Percentiles rank a stretch among this genome's conserved stretches.
phyloP scores from a whole-genome alignment of 2,888 invertebrate species.

The Horisme vitalbata region DNA sequence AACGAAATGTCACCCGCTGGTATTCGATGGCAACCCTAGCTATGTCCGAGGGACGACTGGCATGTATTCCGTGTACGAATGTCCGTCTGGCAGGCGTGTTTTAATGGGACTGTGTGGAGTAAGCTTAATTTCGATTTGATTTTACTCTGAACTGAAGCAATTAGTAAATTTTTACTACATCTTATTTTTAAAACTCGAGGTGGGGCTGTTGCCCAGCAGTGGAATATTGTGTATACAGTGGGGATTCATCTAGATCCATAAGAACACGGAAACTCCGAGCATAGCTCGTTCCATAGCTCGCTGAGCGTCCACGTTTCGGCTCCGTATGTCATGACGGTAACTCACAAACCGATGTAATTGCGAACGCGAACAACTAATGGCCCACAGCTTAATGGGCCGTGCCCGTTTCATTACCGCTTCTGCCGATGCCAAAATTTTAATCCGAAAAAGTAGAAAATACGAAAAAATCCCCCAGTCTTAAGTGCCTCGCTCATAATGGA shows the following conservation, averaged over 20 bases:
- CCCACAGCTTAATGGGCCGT: constrained; percentile 63
- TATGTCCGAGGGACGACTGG: background rate
- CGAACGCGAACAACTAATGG: constrained; percentile 67
- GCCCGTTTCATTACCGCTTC: constrained; percentile 66
- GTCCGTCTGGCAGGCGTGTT: background rate
- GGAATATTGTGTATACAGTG: background rate
- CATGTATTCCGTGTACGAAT: background rate
- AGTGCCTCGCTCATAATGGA: constrained; percentile 62
- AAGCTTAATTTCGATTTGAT: background rate
- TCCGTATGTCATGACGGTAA: constrained; percentile 50
- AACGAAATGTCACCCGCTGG: background rate
- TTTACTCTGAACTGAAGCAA: too few relatives aligned
- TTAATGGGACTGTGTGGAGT: background rate
- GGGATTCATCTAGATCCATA: too few relatives aligned
- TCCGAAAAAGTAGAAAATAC: constrained; percentile 51
- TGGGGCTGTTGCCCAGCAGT: too few relatives aligned
- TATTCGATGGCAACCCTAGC: background rate
- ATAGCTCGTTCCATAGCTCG: too few relatives aligned
- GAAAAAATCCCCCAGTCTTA: constrained; percentile 43
- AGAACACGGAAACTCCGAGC: too few relatives aligned
- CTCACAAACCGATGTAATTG: constrained; percentile 65
- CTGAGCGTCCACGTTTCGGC: constrained; percentile 26
- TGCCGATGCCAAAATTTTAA: constrained; percentile 65
- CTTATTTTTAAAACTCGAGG: too few relatives aligned
- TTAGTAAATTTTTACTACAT: too few relatives aligned